phyloP scores from a whole-genome alignment of 92 coral and sea anemone species.

The Pocillopora grandis region DNA sequence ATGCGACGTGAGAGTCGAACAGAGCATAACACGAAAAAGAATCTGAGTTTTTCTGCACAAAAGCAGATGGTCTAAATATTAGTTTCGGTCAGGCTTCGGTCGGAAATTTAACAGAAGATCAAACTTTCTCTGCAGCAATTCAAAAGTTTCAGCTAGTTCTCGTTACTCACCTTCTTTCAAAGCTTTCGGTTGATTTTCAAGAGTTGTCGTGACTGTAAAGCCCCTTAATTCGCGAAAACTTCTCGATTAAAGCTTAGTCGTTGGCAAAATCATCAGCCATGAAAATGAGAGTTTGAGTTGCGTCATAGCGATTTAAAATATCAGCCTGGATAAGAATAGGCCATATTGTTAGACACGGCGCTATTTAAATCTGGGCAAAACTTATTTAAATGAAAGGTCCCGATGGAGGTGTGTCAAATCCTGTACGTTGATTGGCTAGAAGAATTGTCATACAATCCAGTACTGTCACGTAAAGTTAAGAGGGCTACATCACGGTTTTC shows the following conservation, averaged over 20 bases:
- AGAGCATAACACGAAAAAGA: too few species aligned
- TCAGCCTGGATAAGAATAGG: constrained; percentile 7
- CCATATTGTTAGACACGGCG: background rate
- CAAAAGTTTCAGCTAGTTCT: background rate
- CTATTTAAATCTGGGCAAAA: background rate
- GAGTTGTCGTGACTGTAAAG: background rate
- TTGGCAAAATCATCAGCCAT: background rate
- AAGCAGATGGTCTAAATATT: too few species aligned
- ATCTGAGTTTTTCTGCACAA: too few species aligned
- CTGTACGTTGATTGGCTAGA: constrained; percentile 2
- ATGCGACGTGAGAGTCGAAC: too few species aligned
- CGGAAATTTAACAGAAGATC: too few species aligned
- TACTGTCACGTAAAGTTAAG: background rate
- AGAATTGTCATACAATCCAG: background rate
- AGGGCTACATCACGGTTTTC: background rate
- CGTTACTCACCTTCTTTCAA: too few species aligned
- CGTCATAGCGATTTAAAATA: background rate
- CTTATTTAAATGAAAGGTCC: background rate
- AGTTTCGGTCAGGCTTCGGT: too few species aligned
- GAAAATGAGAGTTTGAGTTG: background rate
- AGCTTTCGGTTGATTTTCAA: background rate
- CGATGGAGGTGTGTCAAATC: background rate
- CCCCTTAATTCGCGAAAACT: background rate
- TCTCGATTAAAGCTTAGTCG: background rate
- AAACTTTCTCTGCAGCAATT: too few species aligned